Evolutionary conservation across 2,888 invertebrate species (phyloP).

Genomic region (Drosophila helvetica): DNA sequence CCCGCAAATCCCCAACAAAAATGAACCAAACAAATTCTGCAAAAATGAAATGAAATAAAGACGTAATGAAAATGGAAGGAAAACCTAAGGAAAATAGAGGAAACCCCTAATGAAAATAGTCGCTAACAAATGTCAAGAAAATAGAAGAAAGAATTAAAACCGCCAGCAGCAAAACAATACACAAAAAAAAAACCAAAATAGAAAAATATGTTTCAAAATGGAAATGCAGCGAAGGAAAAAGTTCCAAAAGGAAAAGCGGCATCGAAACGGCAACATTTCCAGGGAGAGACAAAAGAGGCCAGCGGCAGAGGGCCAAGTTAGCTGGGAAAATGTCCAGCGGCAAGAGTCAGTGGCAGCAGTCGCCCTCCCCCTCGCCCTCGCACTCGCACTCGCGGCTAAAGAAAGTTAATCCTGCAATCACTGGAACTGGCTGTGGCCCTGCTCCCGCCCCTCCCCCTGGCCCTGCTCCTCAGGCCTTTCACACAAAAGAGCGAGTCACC

Average conservation of each 20-base stretch:
- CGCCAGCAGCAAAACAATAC: conserved; percentile 15
- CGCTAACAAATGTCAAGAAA: conserved; percentile 19
- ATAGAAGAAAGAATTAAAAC: conserved; percentile 23
- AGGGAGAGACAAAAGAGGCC: neutral
- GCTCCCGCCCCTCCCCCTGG: too few species aligned
- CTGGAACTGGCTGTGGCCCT: conserved; percentile 1
- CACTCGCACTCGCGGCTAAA: conserved; percentile 5
- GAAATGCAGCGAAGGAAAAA: conserved; percentile 2
- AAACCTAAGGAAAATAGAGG: conserved; percentile 13
- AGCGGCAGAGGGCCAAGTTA: conserved; percentile 20
- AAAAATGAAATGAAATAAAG: conserved; percentile 13
- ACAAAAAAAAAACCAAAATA: conserved; percentile 38
- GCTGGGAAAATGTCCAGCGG: conserved; percentile 28
- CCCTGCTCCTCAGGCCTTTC: neutral
- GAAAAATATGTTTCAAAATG: conserved; percentile 15
- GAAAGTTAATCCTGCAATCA: conserved; percentile 26
- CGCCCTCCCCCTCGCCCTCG: conserved; percentile 7
- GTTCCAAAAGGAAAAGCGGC: neutral
- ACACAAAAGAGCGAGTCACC: neutral
- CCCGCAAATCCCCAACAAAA: conserved; percentile 9
- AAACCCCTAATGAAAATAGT: conserved; percentile 26
- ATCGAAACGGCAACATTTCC: neutral
- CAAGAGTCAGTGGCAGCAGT: conserved; percentile 1
- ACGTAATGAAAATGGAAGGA: conserved; percentile 3
- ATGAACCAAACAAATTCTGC: conserved; percentile 6